Conservation (phyloP, 1,140 invertebrate genomes). For the Chrysomallon squamiferum region DNA sequence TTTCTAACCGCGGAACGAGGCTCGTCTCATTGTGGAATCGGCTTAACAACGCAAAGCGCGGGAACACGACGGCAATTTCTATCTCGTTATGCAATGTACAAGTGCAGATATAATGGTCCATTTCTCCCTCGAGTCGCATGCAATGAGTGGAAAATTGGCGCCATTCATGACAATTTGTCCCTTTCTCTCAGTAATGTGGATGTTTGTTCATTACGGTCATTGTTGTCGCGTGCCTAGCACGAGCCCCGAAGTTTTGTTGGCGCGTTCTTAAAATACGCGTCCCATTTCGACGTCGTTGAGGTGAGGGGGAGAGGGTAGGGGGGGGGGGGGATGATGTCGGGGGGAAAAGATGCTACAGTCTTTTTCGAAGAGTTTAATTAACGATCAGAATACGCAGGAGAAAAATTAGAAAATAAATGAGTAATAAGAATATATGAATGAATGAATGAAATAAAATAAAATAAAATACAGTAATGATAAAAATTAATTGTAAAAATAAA, state of each 20-base stretch:
- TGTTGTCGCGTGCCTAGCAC: not conserved
- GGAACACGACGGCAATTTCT: not conserved
- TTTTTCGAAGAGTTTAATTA: not conserved
- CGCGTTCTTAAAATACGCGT: not conserved
- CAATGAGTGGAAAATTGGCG: constrained; percentile 6
- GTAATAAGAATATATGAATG: no score
- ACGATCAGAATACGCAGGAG: not conserved
- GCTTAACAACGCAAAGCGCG: not conserved
- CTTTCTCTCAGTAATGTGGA: constrained; percentile 2
- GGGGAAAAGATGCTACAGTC: not conserved
- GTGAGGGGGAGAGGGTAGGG: not conserved
- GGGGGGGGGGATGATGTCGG: not conserved
- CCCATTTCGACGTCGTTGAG: not conserved
- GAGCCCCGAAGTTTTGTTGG: not conserved
- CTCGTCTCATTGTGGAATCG: constrained; percentile 1
- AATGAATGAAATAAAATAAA: no score
- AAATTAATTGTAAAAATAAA: no score
- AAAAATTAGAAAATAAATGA: not conserved
- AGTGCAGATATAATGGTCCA: not conserved
- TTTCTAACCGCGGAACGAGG: not conserved
- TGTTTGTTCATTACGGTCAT: constrained; percentile 7
- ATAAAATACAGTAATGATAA: no score
- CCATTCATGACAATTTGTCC: constrained; percentile 6
- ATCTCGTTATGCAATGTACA: constrained; percentile 4
- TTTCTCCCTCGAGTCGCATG: not conserved